Conservation (phyloP, 1,140 invertebrate species). For the Drosophila novamexicana region DNA sequence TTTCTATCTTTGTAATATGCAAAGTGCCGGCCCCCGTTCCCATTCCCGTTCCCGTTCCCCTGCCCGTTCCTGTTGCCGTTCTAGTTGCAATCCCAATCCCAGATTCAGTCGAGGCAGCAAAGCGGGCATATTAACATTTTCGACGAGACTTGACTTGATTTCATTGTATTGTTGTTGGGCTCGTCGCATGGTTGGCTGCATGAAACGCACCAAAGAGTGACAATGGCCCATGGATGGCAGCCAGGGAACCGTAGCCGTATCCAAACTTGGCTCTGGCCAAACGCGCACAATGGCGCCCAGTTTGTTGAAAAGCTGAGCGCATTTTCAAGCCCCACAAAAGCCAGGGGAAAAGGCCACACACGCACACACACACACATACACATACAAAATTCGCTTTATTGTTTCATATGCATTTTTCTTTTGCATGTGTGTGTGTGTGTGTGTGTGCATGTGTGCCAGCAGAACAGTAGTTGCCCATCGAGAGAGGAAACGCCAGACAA, state of each 20-base stretch:
- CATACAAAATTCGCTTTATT: slow-evolving; percentile 47
- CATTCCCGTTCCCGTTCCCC: neutral
- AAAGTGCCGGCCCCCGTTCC: slow-evolving; percentile 12
- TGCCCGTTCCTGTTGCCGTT: neutral
- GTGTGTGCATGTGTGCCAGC: neutral
- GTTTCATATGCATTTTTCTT: slow-evolving; percentile 50
- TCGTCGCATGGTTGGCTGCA: slow-evolving; percentile 53
- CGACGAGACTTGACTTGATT: slow-evolving; percentile 21
- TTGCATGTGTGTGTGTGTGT: neutral
- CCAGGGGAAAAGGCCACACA: slow-evolving; percentile 14
- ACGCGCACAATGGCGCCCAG: slow-evolving; percentile 49
- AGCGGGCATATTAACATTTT: slow-evolving; percentile 25
- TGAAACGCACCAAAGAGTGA: slow-evolving; percentile 58
- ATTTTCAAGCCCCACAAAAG: slow-evolving; percentile 42
- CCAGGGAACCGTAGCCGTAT: slow-evolving; percentile 47
- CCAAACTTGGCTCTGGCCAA: slow-evolving; percentile 42
- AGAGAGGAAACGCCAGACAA: slow-evolving; percentile 42
- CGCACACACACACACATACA: slow-evolving; percentile 12
- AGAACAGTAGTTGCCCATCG: slow-evolving; percentile 43
- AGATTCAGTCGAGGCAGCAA: slow-evolving; percentile 20
- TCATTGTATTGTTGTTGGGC: slow-evolving; percentile 19
- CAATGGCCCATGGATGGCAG: slow-evolving; percentile 48
- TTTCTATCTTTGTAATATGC: slow-evolving; percentile 42
- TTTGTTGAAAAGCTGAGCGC: slow-evolving; percentile 54
- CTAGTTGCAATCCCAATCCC: slow-evolving; percentile 10